Evolutionary conservation across 2,888 invertebrate species (phyloP).

Genomic region (Thysanoteuthis rhombus): DNA sequence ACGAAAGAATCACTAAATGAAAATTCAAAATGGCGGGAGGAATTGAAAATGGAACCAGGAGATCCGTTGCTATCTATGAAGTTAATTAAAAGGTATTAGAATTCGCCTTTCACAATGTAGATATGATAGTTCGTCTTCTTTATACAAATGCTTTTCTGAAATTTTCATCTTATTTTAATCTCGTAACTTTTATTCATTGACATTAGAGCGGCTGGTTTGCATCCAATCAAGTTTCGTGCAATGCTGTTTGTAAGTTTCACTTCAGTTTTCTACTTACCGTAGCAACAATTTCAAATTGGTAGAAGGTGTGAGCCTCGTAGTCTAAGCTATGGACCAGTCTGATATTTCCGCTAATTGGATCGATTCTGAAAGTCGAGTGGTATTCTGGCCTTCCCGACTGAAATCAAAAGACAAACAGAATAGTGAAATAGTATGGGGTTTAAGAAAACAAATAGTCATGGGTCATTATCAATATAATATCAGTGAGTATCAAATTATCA

Average conservation of each 20-base stretch:
- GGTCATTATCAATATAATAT: background rate
- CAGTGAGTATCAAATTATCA: background rate
- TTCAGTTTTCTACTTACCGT: slow-evolving; percentile 50
- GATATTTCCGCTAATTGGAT: slow-evolving; percentile 66
- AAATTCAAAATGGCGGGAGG: too few relatives aligned
- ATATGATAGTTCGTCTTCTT: too few relatives aligned
- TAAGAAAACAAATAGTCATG: background rate
- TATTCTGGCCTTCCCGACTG: slow-evolving; percentile 49
- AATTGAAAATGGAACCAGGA: too few relatives aligned
- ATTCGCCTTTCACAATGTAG: too few relatives aligned
- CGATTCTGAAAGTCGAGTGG: slow-evolving; percentile 51
- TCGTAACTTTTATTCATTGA: too few relatives aligned
- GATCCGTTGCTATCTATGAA: too few relatives aligned
- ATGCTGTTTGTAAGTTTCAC: background rate
- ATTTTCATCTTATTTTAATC: too few relatives aligned
- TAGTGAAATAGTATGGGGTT: background rate
- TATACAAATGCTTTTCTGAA: too few relatives aligned
- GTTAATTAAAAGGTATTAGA: too few relatives aligned
- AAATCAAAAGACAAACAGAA: slow-evolving; percentile 28
- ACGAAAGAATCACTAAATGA: too few relatives aligned
- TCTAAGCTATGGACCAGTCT: slow-evolving; percentile 77
- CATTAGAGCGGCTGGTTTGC: too few relatives aligned
- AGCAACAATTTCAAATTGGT: slow-evolving; percentile 64
- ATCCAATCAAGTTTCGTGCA: too few relatives aligned
- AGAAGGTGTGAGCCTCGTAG: slow-evolving; percentile 75